These are phyloP conservation scores for Labeo calbasu DNA, from an alignment of 2,797 vertebrate genomes.

Conservation along the genomic window DNA sequence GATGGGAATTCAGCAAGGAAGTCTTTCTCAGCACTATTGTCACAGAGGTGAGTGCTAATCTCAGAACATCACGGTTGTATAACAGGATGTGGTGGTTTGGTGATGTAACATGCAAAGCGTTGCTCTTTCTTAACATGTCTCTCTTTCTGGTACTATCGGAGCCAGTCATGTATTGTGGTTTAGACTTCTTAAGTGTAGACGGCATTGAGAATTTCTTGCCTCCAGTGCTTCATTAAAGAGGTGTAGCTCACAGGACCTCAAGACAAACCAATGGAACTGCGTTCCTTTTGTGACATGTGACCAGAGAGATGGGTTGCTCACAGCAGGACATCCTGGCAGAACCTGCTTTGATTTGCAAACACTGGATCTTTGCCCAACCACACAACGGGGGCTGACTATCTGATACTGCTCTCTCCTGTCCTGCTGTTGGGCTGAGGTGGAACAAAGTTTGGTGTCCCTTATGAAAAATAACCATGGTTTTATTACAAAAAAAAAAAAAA, in stretches of 20 bases:
- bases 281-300: conserved; percentile 34
- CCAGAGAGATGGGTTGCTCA: not conserved
- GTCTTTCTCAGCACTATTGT: conserved; percentile 71
- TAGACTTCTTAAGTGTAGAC: not conserved
- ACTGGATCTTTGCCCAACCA: conserved; percentile 9
- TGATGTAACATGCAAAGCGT: not conserved
- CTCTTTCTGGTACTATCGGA: not conserved
- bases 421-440: not conserved
- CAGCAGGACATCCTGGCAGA: conserved; percentile 3
- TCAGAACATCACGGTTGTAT: not conserved
- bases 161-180: not conserved
- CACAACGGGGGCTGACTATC: conserved; percentile 1
- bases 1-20: conserved; percentile 75
- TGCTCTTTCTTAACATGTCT: not conserved
- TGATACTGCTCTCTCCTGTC: not conserved
- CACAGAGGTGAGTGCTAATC: conserved; percentile 71
- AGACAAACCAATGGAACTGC: not conserved
- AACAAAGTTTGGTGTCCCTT: not conserved
- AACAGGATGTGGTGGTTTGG: not conserved
- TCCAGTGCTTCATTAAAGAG: conserved; percentile 32
- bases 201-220: conserved; percentile 29
- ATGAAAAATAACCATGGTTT: no score
- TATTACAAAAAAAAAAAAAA: no score
- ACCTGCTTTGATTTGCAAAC: conserved; percentile 42
- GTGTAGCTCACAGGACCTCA: not conserved